Conservation (phyloP, 2,888 invertebrate genomes). For the Rhamphomyia laevipes region DNA sequence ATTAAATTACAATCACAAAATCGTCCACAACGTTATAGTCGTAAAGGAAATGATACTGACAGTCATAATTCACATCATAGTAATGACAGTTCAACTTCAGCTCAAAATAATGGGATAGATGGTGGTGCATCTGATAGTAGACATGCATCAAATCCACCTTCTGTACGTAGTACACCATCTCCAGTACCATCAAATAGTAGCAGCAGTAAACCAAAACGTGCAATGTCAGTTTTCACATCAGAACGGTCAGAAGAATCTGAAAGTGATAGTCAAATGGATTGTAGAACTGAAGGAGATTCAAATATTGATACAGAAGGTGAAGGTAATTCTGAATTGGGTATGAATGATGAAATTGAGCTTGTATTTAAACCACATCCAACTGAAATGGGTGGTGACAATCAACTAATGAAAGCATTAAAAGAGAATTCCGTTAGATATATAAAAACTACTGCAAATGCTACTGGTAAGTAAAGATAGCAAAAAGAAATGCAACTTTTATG, state of each 20-base stretch:
- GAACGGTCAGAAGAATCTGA: conserved; percentile 59
- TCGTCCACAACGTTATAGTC: conserved; percentile 63
- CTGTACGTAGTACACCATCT: conserved; percentile 60
- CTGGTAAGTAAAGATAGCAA: conserved; percentile 46
- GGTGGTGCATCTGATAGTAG: conserved; percentile 25
- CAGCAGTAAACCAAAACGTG: conserved; percentile 54
- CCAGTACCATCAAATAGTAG: conserved; percentile 63
- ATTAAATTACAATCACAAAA: conserved; percentile 83
- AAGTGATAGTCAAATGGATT: conserved; percentile 47
- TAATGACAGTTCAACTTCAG: conserved; percentile 34
- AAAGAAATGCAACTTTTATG: no score
- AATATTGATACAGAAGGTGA: conserved; percentile 75
- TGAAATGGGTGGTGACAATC: conserved; percentile 78
- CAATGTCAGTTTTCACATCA: conserved; percentile 55
- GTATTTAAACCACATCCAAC: conserved; percentile 95
- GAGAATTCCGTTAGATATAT: conserved; percentile 84
- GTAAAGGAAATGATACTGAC: conserved; percentile 43
- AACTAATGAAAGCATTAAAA: conserved; percentile 67
- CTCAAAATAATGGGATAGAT: conserved; percentile 39
- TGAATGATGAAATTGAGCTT: conserved; percentile 84
- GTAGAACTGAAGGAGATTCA: conserved; percentile 65
- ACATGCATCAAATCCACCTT: conserved; percentile 50
- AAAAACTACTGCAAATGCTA: conserved; percentile 94
- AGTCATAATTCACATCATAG: conserved; percentile 30
- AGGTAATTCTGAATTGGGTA: conserved; percentile 60